Conservation (phyloP, 2,797 vertebrate species). For the Tadarida brasiliensis region DNA sequence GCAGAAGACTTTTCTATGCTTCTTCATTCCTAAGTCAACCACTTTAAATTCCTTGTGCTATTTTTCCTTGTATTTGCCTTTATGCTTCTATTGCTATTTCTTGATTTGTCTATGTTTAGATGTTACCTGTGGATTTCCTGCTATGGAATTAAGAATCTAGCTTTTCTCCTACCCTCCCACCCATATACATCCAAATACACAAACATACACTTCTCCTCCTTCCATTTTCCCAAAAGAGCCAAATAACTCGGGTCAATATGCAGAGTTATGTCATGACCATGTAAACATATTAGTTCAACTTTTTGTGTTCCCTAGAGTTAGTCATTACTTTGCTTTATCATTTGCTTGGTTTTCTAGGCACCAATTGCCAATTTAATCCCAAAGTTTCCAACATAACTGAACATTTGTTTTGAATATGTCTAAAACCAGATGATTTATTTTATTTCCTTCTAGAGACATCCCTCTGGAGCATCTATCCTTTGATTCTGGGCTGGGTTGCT, state of each 20-base stretch:
- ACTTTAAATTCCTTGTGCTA: conserved; percentile 16
- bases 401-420: neutral
- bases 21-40: neutral
- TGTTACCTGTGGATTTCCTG: neutral
- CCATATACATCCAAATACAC: neutral
- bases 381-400: conserved; percentile 9
- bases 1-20: neutral
- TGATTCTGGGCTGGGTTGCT: neutral
- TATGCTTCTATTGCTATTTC: neutral
- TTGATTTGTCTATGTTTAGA: conserved; percentile 29
- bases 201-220: neutral
- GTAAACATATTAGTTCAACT: neutral
- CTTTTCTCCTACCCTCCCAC: neutral
- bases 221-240: neutral
- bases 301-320: conserved; percentile 28
- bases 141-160: neutral
- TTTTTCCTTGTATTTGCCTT: neutral
- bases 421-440: neutral
- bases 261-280: neutral
- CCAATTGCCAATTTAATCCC: neutral
- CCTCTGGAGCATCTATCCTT: neutral
- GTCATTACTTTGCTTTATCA: neutral
- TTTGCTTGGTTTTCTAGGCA: conserved; percentile 20
- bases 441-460: neutral
- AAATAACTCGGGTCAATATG: neutral